Evolutionary conservation across 1,140 invertebrate genomes (phyloP).

Genomic region (Doryteuthis pealeii): DNA sequence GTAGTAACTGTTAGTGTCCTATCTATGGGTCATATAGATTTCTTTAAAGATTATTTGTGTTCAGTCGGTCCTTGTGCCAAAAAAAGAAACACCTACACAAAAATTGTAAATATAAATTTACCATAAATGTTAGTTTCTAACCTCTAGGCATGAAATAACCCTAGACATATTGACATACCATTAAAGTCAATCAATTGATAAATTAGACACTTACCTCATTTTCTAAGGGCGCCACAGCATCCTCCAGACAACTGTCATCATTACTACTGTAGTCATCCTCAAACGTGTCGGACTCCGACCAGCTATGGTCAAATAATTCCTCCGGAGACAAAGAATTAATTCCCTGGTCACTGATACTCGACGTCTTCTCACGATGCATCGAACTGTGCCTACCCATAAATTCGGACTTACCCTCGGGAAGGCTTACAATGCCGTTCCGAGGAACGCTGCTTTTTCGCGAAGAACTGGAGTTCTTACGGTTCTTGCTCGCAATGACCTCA

Average conservation of each 20-base stretch:
- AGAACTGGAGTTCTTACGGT: conserved; percentile 6
- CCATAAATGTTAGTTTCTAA: too few relatives aligned
- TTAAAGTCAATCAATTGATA: too few relatives aligned
- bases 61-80: too few relatives aligned
- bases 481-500: not conserved
- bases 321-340: conserved; percentile 27
- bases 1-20: too few relatives aligned
- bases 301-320: conserved; percentile 45
- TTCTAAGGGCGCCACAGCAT: conserved; percentile 7
- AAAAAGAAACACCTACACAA: too few relatives aligned
- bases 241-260: conserved; percentile 29
- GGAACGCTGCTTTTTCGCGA: conserved; percentile 10
- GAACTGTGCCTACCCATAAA: conserved; percentile 12
- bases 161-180: too few relatives aligned
- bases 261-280: conserved; percentile 26
- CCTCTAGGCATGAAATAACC: too few relatives aligned
- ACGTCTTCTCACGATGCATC: conserved; percentile 14
- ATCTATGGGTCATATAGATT: too few relatives aligned
- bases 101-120: too few relatives aligned
- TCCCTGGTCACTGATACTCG: conserved; percentile 18
- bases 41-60: too few relatives aligned
- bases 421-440: conserved; percentile 7
- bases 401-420: conserved; percentile 15
- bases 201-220: not conserved
- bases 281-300: conserved; percentile 42